Percentiles rank a stretch among this genome's conserved stretches.
Evolutionary conservation across 2,888 invertebrate species (phyloP).

Genomic region (Doris montereyensis): DNA sequence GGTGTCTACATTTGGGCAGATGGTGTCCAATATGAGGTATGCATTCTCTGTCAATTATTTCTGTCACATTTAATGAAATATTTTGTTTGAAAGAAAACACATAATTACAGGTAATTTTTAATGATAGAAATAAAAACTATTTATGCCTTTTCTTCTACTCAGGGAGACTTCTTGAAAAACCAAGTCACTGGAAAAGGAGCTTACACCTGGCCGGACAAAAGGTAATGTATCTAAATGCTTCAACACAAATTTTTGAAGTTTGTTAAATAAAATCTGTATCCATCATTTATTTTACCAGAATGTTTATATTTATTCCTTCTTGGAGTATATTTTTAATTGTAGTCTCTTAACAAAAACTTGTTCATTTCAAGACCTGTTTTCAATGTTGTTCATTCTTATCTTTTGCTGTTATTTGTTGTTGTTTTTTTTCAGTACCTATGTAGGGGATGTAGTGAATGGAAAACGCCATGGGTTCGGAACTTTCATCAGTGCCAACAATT

Average conservation of each 20-base stretch:
- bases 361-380: no score
- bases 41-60: slow-evolving; percentile 1
- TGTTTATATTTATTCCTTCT: no score
- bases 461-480: slow-evolving; percentile 71
- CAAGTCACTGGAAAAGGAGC: slow-evolving; percentile 71
- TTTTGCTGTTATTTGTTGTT: no score
- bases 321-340: no score
- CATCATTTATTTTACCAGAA: no score
- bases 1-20: slow-evolving; percentile 72
- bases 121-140: slow-evolving; percentile 1
- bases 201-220: slow-evolving; percentile 71
- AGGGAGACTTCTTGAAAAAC: slow-evolving; percentile 72
- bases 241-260: no score
- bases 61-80: no score
- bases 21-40: slow-evolving; percentile 71
- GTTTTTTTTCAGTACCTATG: slow-evolving; percentile 65
- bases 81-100: neutral
- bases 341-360: no score
- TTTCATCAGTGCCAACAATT: slow-evolving; percentile 59
- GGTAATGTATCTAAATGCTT: no score
- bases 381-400: no score
- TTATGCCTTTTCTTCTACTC: slow-evolving; percentile 37
- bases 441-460: slow-evolving; percentile 71
- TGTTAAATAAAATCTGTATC: no score
- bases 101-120: neutral